Conservation (phyloP, 2,113 vertebrate genomes). For the Saimiri boliviensis region DNA sequence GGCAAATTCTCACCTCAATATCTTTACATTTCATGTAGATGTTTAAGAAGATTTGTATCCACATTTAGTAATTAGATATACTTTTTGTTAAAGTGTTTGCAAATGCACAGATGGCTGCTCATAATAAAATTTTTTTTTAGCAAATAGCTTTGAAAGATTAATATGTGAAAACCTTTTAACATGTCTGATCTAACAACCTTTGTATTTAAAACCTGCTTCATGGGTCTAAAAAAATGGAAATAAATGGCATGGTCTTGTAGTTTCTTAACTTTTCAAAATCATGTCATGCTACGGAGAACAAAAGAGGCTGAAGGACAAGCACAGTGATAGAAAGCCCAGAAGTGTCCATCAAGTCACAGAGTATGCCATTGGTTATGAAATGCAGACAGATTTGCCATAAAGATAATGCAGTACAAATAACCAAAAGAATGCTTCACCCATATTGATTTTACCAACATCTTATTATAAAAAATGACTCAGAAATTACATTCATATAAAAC, state of each 20-base stretch:
- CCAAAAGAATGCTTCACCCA: background rate
- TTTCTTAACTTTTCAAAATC: background rate
- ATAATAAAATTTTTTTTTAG: background rate
- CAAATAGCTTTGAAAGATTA: background rate
- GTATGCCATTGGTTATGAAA: background rate
- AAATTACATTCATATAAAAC: background rate
- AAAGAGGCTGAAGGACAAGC: background rate
- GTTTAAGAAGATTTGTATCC: background rate
- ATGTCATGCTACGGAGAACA: background rate
- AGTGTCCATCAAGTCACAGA: background rate
- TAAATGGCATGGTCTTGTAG: background rate
- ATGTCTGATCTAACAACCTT: background rate
- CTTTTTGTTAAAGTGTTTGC: background rate
- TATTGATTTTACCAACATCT: background rate
- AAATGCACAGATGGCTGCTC: background rate
- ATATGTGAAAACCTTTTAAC: background rate
- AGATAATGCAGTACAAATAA: background rate
- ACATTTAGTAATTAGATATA: background rate
- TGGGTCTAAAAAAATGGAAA: background rate
- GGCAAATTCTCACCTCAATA: background rate
- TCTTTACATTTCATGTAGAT: background rate
- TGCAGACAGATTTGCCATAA: background rate
- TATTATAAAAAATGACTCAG: background rate
- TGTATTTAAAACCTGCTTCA: background rate
- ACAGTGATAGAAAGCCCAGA: background rate